Percentiles rank a stretch among this genome's conserved stretches.
Evolutionary conservation across 2,797 vertebrate species (phyloP).

Genomic region (Calcarius lapponicus): DNA sequence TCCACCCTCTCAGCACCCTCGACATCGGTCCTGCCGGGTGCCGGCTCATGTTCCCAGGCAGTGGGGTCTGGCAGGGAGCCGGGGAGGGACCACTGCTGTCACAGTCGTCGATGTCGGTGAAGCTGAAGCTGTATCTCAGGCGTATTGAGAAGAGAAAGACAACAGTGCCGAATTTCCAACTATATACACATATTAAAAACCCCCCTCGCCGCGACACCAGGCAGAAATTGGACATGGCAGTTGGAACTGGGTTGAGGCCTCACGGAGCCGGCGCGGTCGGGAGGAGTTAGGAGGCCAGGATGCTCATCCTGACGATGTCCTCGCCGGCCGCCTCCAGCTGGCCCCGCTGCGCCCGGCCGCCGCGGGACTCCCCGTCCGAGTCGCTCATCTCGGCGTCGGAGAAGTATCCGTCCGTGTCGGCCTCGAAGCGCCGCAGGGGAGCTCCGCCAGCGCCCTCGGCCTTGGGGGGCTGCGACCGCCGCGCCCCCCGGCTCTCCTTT

Average conservation of each 20-base stretch:
- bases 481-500: constrained; percentile 82
- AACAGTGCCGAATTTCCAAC: constrained; percentile 75
- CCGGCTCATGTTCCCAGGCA: not conserved
- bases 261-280: not conserved
- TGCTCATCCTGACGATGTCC: constrained; percentile 91
- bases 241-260: constrained; percentile 73
- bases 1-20: not conserved
- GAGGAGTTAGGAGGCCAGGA: constrained; percentile 88
- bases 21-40: not conserved
- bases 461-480: constrained; percentile 70
- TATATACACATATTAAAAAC: constrained; percentile 74
- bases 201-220: constrained; percentile 61
- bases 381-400: constrained; percentile 93
- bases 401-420: constrained; percentile 91
- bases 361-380: constrained; percentile 78
- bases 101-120: constrained; percentile 57
- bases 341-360: constrained; percentile 79
- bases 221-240: constrained; percentile 76
- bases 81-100: constrained; percentile 44
- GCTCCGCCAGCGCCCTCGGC: constrained; percentile 61
- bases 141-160: constrained; percentile 75
- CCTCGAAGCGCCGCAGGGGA: constrained; percentile 76
- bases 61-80: not conserved
- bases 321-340: constrained; percentile 87
- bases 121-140: constrained; percentile 74